A percentile compares a stretch with the other conserved stretches of the same genome.
Conservation (phyloP, 2,888 invertebrate species). For the Lathronympha strigana region DNA sequence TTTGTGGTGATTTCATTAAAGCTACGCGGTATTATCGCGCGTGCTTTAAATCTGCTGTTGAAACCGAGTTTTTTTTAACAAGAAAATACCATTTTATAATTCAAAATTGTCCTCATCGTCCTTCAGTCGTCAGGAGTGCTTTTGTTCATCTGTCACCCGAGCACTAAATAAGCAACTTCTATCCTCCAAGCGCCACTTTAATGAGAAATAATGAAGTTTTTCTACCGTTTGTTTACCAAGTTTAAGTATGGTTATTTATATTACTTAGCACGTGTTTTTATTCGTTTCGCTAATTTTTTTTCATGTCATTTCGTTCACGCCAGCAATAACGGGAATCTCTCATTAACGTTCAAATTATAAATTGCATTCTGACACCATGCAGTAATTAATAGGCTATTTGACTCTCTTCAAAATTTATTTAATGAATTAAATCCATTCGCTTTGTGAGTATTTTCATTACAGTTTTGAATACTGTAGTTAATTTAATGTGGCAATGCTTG, state of each 20-base stretch:
- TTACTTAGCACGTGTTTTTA: conserved; percentile 76
- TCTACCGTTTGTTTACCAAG: conserved; percentile 74
- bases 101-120: conserved; percentile 58
- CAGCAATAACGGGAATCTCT: conserved; percentile 35
- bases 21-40: no score
- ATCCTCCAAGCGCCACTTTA: conserved; percentile 74
- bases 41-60: neutral
- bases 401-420: neutral
- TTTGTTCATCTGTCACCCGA: conserved; percentile 75
- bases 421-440: neutral
- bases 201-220: conserved; percentile 80
- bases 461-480: no score
- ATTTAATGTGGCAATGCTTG: no score
- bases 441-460: no score
- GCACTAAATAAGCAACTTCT: conserved; percentile 77
- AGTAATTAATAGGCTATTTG: conserved; percentile 27
- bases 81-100: conserved; percentile 51
- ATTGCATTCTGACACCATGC: conserved; percentile 8
- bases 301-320: conserved; percentile 41
- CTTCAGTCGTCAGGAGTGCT: conserved; percentile 59
- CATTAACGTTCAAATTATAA: conserved; percentile 27
- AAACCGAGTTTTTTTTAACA: neutral
- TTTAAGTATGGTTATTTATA: conserved; percentile 78
- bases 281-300: conserved; percentile 52
- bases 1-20: no score